A percentile compares a stretch with the other conserved stretches of the same genome.
phyloP scores from a whole-genome alignment of 1,140 invertebrate species.

The Colletes latitarsis region DNA sequence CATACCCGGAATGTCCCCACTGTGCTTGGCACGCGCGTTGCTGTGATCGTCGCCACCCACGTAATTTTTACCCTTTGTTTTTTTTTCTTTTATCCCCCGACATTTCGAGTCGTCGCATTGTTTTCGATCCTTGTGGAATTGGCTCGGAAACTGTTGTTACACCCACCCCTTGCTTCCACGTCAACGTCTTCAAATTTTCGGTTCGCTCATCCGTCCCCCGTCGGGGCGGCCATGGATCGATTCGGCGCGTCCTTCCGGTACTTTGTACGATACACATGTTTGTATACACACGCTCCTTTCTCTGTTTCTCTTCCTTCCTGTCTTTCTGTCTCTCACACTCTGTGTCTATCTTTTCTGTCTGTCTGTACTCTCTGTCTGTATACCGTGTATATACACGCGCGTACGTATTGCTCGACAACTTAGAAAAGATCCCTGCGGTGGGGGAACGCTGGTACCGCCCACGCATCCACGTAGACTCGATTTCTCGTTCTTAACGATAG shows the following conservation, averaged over 20 bases:
- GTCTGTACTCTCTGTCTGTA: constrained; percentile 54
- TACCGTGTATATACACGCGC: constrained; percentile 44
- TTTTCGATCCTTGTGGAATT: constrained; percentile 20
- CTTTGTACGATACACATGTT: constrained; percentile 44
- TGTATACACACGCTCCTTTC: constrained; percentile 37
- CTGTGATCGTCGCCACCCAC: not conserved
- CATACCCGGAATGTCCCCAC: not conserved
- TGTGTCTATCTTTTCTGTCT: constrained; percentile 45
- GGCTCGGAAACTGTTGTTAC: constrained; percentile 13
- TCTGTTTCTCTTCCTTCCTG: constrained; percentile 33
- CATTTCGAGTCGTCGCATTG: not conserved
- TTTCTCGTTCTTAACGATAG: too few species aligned
- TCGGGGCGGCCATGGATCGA: constrained; percentile 6
- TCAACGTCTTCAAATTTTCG: constrained; percentile 25
- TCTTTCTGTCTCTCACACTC: constrained; percentile 26
- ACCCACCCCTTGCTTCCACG: constrained; percentile 28
- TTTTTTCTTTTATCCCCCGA: not conserved
- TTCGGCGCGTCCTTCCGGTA: not conserved
- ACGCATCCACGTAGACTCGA: too few species aligned
- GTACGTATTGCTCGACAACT: too few species aligned
- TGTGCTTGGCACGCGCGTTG: constrained; percentile 1
- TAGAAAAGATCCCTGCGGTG: constrained; percentile 33
- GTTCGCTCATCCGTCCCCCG: not conserved
- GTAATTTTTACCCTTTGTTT: not conserved
- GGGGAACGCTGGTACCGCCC: too few species aligned